Evolutionary conservation across 2,113 vertebrate species (phyloP).

Genomic region (Columbina picui): DNA sequence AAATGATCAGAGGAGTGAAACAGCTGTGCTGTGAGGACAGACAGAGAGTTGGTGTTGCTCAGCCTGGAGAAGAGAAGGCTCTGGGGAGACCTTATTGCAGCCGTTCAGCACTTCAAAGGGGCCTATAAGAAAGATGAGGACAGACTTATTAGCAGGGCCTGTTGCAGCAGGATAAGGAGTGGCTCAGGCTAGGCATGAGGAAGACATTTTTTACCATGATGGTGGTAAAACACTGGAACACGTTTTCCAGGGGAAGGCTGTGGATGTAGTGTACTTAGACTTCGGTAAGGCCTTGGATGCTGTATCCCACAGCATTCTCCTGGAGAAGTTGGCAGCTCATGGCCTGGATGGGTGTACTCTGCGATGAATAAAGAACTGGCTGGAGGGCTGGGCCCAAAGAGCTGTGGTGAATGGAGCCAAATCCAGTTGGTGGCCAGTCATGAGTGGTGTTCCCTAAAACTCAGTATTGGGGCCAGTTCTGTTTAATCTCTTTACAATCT

Average conservation of each 20-base stretch:
- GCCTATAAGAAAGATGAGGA: neutral
- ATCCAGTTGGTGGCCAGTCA: too few relatives aligned
- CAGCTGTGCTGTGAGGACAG: accelerated
- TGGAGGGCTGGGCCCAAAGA: too few relatives aligned
- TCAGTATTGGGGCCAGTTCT: too few relatives aligned
- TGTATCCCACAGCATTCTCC: too few relatives aligned
- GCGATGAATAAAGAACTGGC: too few relatives aligned
- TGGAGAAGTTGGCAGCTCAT: too few relatives aligned
- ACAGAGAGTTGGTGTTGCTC: neutral
- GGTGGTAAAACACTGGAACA: neutral
- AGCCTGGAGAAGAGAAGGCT: neutral
- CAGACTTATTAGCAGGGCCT: neutral
- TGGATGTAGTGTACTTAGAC: too few relatives aligned
- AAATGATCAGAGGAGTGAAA: neutral
- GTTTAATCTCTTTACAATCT: too few relatives aligned
- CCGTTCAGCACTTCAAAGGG: neutral
- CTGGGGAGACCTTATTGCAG: accelerated
- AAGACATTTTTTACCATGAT: neutral
- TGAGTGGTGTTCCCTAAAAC: too few relatives aligned
- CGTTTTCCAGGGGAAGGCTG: neutral
- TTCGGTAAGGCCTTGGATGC: too few relatives aligned
- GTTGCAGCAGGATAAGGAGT: neutral
- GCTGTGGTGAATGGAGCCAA: too few relatives aligned
- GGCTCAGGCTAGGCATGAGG: neutral
- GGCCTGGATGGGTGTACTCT: too few relatives aligned